Percentiles rank a stretch among this genome's conserved stretches.
Conservation (phyloP, 2,113 vertebrate genomes). For the Chroicocephalus ridibundus region DNA sequence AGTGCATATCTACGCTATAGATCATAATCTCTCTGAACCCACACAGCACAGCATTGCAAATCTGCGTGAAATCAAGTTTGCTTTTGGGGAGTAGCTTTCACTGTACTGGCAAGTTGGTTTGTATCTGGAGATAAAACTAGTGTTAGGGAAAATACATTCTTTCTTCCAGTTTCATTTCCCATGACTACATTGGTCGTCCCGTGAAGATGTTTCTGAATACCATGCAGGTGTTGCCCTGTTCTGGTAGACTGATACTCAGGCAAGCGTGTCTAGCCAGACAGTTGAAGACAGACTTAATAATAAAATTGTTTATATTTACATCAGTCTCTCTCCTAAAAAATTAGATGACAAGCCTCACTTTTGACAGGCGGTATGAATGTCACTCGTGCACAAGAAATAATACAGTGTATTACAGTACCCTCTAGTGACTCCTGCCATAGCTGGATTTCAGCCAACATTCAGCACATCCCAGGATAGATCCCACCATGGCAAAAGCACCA, state of each 20-base stretch:
- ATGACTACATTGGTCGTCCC: not conserved
- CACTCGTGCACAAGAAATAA: not conserved
- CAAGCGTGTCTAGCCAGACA: not conserved
- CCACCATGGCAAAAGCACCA: not conserved
- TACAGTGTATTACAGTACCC: slow-evolving; percentile 50
- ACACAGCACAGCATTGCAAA: not conserved
- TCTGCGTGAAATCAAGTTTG: not conserved
- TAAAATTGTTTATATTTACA: not conserved
- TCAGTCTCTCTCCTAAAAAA: not conserved
- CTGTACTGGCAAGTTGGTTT: not conserved
- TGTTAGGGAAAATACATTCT: not conserved
- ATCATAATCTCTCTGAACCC: not conserved
- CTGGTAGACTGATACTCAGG: not conserved
- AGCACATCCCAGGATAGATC: not conserved
- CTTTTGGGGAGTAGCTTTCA: not conserved
- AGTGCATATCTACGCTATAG: accelerated
- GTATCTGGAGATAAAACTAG: not conserved
- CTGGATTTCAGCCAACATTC: not conserved
- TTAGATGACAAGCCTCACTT: not conserved
- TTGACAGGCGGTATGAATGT: not conserved
- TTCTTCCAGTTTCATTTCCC: not conserved
- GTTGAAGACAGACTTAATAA: not conserved
- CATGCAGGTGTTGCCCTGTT: not conserved
- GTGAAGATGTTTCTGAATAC: not conserved
- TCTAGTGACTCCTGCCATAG: slow-evolving; percentile 50